phyloP scores from a whole-genome alignment of 64 coral and sea anemone genomes.

The Trachythela sp. region DNA sequence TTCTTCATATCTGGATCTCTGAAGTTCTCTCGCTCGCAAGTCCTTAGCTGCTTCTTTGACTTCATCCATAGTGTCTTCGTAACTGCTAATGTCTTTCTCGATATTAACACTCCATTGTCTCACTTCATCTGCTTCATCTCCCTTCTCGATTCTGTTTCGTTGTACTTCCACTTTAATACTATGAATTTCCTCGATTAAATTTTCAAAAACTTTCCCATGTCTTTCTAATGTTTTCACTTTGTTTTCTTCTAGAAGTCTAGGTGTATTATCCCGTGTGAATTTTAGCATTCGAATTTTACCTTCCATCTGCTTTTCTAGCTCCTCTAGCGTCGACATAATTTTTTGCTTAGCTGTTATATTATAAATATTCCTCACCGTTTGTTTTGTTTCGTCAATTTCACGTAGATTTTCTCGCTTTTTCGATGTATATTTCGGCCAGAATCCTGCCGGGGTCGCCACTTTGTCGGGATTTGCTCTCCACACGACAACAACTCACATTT shows the following conservation, averaged over 20 bases:
- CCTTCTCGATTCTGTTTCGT: slow-evolving; percentile 6
- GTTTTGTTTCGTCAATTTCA: too few species aligned
- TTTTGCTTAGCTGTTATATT: not conserved
- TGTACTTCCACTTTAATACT: not conserved
- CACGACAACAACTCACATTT: too few species aligned
- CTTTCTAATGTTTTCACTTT: slow-evolving; percentile 29
- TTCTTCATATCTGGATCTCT: slow-evolving; percentile 12
- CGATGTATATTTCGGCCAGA: too few species aligned
- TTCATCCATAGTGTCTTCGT: slow-evolving; percentile 17
- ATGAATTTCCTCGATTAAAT: slow-evolving; percentile 37
- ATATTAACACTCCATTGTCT: slow-evolving; percentile 18
- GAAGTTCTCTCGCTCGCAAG: not conserved
- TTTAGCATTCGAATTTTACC: slow-evolving; percentile 17
- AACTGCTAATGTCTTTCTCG: not conserved
- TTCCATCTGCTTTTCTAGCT: slow-evolving; percentile 15
- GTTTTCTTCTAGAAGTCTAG: not conserved
- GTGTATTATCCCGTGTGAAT: slow-evolving; percentile 25
- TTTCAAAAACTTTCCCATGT: not conserved
- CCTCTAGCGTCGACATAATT: not conserved
- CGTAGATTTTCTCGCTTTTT: too few species aligned
- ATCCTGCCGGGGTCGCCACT: too few species aligned
- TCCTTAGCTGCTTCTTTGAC: not conserved
- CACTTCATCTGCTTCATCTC: slow-evolving; percentile 6
- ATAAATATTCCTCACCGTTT: too few species aligned
- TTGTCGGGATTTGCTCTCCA: too few species aligned